Evolutionary conservation across 1,140 invertebrate species (phyloP).

Genomic region (Asbolus verrucosus): DNA sequence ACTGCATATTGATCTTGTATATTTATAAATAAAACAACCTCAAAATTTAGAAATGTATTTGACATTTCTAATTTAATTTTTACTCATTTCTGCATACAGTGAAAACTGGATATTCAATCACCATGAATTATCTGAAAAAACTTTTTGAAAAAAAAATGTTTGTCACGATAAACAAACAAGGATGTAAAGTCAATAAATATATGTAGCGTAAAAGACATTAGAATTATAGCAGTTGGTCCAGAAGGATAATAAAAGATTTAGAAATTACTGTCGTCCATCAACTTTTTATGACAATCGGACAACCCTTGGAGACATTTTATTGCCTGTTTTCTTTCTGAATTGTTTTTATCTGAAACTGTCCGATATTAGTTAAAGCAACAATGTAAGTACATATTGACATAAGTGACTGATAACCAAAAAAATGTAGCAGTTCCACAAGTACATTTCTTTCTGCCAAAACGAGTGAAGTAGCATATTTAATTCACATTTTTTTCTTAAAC

Average conservation of each 20-base stretch:
- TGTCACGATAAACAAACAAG: no score
- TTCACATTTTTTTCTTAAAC: no score
- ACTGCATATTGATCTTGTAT: no score
- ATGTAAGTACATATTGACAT: slow-evolving; percentile 11
- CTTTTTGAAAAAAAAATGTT: no score
- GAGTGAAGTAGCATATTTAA: no score
- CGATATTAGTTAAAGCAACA: slow-evolving; percentile 25
- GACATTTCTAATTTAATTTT: no score
- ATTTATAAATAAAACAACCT: neutral
- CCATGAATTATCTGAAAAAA: no score
- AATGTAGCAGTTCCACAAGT: neutral
- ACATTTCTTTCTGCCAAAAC: neutral
- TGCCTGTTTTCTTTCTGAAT: slow-evolving; percentile 38
- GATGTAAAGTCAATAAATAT: slow-evolving; percentile 20
- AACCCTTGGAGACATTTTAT: slow-evolving; percentile 38
- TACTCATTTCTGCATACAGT: no score
- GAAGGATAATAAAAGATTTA: slow-evolving; percentile 46
- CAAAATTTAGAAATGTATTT: no score
- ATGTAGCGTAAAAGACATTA: slow-evolving; percentile 37
- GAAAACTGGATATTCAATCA: neutral
- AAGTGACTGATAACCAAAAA: slow-evolving; percentile 3
- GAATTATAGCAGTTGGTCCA: slow-evolving; percentile 38
- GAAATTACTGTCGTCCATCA: slow-evolving; percentile 46
- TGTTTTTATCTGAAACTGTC: slow-evolving; percentile 36
- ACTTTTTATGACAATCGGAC: slow-evolving; percentile 45